Percentiles rank a stretch among this genome's conserved stretches.
These are phyloP conservation scores for Cryptotis parvus DNA, from an alignment of 2,113 vertebrate genomes.

Conservation along the genomic window DNA sequence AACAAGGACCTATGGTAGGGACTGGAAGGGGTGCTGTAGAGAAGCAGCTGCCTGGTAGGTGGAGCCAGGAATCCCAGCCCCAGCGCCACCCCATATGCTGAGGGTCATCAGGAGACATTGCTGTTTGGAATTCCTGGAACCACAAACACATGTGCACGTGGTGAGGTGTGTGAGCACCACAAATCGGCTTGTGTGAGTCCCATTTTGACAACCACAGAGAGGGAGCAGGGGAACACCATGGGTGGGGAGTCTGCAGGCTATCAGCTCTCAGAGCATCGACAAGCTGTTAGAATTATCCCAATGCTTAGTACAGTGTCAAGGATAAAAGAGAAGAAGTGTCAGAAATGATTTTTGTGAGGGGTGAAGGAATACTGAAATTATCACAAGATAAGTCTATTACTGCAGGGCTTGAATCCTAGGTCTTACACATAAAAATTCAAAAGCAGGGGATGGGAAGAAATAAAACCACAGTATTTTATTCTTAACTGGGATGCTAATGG, in stretches of 20 bases:
- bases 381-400: neutral
- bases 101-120: too few species aligned
- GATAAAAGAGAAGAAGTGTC: neutral
- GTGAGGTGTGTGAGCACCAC: too few species aligned
- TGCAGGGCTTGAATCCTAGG: neutral
- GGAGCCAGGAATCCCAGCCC: too few species aligned
- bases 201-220: too few species aligned
- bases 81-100: too few species aligned
- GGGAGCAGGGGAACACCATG: neutral
- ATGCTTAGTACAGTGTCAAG: conserved; percentile 5
- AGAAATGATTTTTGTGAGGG: conserved; percentile 43
- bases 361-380: conserved; percentile 46
- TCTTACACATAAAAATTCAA: neutral
- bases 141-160: too few species aligned
- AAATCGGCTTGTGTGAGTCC: too few species aligned
- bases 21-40: too few species aligned
- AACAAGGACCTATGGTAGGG: too few species aligned
- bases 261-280: neutral
- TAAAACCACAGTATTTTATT: conserved; percentile 1
- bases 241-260: neutral
- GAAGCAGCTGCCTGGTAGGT: too few species aligned
- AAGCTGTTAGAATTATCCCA: neutral
- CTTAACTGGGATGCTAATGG: conserved; percentile 29
- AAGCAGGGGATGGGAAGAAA: neutral
- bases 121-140: too few species aligned